Evolutionary conservation across 2,113 vertebrate genomes (phyloP), one percentile per base, ranked within the genome.

Genomic region (Eretmochelys imbricata): DNA sequence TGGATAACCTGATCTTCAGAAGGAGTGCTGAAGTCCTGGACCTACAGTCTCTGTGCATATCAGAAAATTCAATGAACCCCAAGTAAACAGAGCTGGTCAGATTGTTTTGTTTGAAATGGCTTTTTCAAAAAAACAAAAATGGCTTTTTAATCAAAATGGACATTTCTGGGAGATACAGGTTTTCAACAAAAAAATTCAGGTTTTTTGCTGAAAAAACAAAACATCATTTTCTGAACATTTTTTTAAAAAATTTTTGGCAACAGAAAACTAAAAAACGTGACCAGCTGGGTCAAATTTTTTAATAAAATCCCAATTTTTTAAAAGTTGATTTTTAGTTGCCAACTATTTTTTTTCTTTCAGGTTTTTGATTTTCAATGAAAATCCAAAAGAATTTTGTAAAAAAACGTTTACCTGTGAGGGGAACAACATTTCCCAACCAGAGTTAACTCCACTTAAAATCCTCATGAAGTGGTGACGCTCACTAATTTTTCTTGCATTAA

Each of bases 221-320:
- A 49, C 35, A 72, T 13, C 49, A 69, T 16, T 29, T 51, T 51
- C 14, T 55, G 8, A 69, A 72, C 13, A 6, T 29, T 55, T 55
- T 55, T 57, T 25, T 27, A 25, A 10, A 6, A 25, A 2, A 5
- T 22, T 83, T 84, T 95, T 94, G 53, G 13, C 22, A 84, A 65
- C 72, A 80, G 93, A 80, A 65, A 92, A 57, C 38, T 72, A 81
- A 88, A 80, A 1, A 2, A 42, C 54, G 90, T 81, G 82, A 89
- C 42, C 5, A 7, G 51, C 46, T 31, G 57, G 81, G 89, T 87
- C 89, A 96, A 95, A 93, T 92, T 4, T 1, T 12, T 42, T n/a
- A 53, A 75, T 92, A 95, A 84, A 35, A 92, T 90, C 91, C 91
- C 87, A 90, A 76, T 59, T 89, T 46, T 6, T 72, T 5, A 24